Evolutionary conservation across 2,888 invertebrate genomes (phyloP).

Genomic region (Cantharis rufa): DNA sequence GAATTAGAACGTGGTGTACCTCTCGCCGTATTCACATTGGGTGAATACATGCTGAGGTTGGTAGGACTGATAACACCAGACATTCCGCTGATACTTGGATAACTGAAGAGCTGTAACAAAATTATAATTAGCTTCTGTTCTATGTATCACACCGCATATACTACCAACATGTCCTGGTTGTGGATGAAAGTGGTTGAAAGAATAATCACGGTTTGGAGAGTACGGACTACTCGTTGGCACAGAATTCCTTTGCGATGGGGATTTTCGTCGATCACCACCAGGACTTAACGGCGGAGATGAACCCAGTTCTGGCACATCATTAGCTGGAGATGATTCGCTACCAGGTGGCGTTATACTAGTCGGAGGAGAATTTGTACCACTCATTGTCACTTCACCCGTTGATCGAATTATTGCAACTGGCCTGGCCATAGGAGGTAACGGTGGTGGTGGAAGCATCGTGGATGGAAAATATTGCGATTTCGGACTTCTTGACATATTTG

Average conservation of each 20-base stretch:
- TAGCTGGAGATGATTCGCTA: conserved; percentile 52
- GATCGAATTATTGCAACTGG: conserved; percentile 95
- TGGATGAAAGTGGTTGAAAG: conserved; percentile 92
- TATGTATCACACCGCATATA: conserved; percentile 47
- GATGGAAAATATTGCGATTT: conserved; percentile 87
- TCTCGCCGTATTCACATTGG: conserved; percentile 71
- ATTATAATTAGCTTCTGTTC: conserved; percentile 33
- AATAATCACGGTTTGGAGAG: conserved; percentile 61
- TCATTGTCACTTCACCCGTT: conserved; percentile 67
- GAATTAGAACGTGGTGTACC: conserved; percentile 66
- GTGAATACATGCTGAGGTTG: conserved; percentile 82
- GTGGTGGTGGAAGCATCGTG: conserved; percentile 93
- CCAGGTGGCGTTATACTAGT: conserved; percentile 64
- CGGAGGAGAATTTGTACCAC: conserved; percentile 66
- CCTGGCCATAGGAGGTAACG: conserved; percentile 93
- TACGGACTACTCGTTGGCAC: conserved; percentile 49
- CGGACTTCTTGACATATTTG: conserved; percentile 67
- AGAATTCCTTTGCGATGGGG: conserved; percentile 50
- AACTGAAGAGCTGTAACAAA: conserved; percentile 82
- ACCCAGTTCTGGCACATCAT: conserved; percentile 49
- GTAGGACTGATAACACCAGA: conserved; percentile 88
- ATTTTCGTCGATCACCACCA: conserved; percentile 50
- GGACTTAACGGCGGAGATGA: conserved; percentile 56
- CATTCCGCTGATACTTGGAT: conserved; percentile 85
- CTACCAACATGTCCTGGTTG: conserved; percentile 80